Conservation (phyloP, 2,797 vertebrate species). For the Enteromius mattozi region DNA sequence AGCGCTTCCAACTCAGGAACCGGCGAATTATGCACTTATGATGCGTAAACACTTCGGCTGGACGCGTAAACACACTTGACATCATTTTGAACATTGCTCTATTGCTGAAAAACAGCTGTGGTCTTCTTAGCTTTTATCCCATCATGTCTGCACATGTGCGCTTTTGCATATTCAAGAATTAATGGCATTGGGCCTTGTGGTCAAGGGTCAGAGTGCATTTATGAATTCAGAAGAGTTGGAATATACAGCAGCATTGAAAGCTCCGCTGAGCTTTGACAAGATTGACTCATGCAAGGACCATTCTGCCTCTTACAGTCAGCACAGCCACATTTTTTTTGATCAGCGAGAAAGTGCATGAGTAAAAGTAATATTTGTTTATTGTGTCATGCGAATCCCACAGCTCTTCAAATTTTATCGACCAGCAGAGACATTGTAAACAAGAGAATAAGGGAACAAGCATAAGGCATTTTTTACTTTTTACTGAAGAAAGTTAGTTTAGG, state of each 20-base stretch:
- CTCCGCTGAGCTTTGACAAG: not conserved
- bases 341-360: not conserved
- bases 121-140: not conserved
- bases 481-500: not conserved
- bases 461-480: not conserved
- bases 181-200: not conserved
- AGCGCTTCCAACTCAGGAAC: slow-evolving; percentile 24
- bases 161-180: not conserved
- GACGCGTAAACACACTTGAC: slow-evolving; percentile 31
- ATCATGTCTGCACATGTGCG: not conserved
- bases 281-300: not conserved
- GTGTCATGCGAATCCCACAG: not conserved
- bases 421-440: not conserved
- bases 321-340: not conserved
- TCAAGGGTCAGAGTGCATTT: not conserved
- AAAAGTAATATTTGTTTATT: not conserved
- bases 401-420: not conserved
- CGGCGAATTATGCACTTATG: slow-evolving; percentile 19
- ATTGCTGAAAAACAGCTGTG: slow-evolving; percentile 14
- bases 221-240: not conserved
- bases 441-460: not conserved
- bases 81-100: slow-evolving; percentile 1
- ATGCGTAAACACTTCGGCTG: slow-evolving; percentile 34
- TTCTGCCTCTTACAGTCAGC: not conserved
- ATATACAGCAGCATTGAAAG: not conserved